These are phyloP conservation scores for Endotricha flammealis DNA, from an alignment of 2,888 invertebrate genomes.

Conservation along the genomic window DNA sequence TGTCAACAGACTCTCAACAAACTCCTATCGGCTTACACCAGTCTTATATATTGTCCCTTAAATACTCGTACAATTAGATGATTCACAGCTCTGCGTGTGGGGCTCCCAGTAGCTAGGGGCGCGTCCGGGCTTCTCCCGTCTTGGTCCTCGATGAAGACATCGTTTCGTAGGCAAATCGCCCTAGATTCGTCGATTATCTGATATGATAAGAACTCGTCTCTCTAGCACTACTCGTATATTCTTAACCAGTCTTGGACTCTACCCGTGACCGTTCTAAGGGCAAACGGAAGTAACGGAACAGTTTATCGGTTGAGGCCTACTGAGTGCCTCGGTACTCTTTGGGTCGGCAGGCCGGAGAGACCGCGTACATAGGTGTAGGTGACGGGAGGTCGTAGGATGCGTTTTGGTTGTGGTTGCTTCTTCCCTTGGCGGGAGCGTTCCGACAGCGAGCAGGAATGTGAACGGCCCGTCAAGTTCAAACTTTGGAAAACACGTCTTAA, in stretches of 20 bases:
- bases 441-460: constrained; percentile 80
- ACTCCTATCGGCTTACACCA: constrained; percentile 40
- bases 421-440: constrained; percentile 64
- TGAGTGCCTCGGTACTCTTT: constrained; percentile 83
- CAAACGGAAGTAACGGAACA: constrained; percentile 13
- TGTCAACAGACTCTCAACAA: constrained; percentile 31
- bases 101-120: constrained; percentile 19
- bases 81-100: constrained; percentile 44
- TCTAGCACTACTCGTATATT: constrained; percentile 51
- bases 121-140: constrained; percentile 29
- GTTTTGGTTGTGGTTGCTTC: constrained; percentile 82
- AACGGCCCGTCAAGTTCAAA: constrained; percentile 80
- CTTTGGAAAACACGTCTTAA: constrained; percentile 85
- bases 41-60: constrained; percentile 55
- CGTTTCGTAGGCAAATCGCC: constrained; percentile 34
- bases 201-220: constrained; percentile 60
- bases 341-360: constrained; percentile 88
- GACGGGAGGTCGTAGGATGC: constrained; percentile 87
- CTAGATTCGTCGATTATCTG: constrained; percentile 47
- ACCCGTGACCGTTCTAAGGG: constrained; percentile 33
- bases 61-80: constrained; percentile 33
- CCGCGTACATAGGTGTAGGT: constrained; percentile 89
- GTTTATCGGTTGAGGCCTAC: constrained; percentile 66
- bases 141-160: constrained; percentile 62
- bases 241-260: constrained; percentile 68